Conservation (phyloP, 30 jellyfish, hydroid and myxozoan species). For the Aurelia coerulea region DNA sequence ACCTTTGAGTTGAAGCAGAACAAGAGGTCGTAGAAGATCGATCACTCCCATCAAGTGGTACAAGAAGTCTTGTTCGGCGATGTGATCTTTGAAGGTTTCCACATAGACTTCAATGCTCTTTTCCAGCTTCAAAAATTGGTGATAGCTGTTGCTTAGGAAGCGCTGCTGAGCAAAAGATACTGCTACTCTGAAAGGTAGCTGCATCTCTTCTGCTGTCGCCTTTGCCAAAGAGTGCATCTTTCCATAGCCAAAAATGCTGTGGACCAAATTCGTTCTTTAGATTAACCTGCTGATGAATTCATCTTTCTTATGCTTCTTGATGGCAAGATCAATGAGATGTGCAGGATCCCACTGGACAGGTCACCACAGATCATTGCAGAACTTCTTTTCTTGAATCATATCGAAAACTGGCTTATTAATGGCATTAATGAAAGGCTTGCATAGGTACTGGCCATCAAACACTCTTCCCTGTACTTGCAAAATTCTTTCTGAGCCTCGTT, state of each 20-base stretch:
- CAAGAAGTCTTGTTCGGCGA: too few species aligned
- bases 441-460: slow-evolving; percentile 23
- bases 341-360: slow-evolving; percentile 1
- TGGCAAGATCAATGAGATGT: not conserved
- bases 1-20: too few species aligned
- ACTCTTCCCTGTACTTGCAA: slow-evolving; percentile 17
- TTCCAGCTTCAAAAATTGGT: slow-evolving; percentile 21
- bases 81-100: slow-evolving; percentile 2
- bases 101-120: slow-evolving; percentile 19
- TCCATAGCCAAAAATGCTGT: slow-evolving; percentile 19
- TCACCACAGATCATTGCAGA: not conserved
- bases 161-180: slow-evolving; percentile 42
- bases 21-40: too few species aligned
- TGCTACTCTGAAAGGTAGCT: slow-evolving; percentile 29
- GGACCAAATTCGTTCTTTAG: slow-evolving; percentile 5
- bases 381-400: not conserved
- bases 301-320: not conserved
- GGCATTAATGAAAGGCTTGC: slow-evolving; percentile 24
- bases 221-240: slow-evolving; percentile 32
- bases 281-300: not conserved
- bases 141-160: slow-evolving; percentile 38
- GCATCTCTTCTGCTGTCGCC: slow-evolving; percentile 22
- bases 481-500: not conserved
- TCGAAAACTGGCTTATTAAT: not conserved
- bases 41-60: too few species aligned